Conservation (phyloP, 1,140 invertebrate genomes). For the Ceratoteleas bidentatus region DNA sequence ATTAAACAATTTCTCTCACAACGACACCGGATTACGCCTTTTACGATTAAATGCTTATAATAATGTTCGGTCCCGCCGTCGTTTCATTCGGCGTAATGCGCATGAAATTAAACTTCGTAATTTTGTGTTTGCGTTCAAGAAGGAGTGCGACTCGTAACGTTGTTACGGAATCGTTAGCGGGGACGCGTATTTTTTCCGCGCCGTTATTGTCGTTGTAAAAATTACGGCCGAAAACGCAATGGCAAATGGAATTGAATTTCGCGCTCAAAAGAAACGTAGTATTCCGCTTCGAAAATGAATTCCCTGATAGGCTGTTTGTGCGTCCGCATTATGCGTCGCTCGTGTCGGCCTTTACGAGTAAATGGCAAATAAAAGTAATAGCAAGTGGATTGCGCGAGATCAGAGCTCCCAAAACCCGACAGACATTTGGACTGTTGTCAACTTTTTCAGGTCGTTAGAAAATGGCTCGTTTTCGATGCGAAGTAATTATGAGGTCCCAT, state of each 20-base stretch:
- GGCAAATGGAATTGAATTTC: not conserved
- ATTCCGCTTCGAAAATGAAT: not conserved
- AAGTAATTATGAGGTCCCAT: conserved; percentile 47
- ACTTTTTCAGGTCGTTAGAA: conserved; percentile 25
- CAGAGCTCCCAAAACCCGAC: not conserved
- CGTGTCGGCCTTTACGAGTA: not conserved
- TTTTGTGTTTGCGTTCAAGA: not conserved
- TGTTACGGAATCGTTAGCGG: conserved; percentile 8
- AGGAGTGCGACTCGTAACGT: conserved; percentile 2
- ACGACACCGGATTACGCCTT: conserved; percentile 4
- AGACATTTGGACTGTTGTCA: conserved; percentile 13
- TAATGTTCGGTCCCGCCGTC: conserved; percentile 15
- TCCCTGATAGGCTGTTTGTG: conserved; percentile 3
- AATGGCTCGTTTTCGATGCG: conserved; percentile 16
- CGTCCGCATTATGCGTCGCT: not conserved
- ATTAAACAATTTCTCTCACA: conserved; percentile 33
- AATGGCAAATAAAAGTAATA: conserved; percentile 9
- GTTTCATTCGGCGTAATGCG: conserved; percentile 12
- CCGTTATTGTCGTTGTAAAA: not conserved
- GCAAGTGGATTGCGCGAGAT: not conserved
- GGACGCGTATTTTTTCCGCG: conserved; percentile 3
- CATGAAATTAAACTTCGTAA: conserved; percentile 26
- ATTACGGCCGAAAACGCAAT: not conserved
- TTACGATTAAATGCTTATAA: conserved; percentile 34
- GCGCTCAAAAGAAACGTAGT: conserved; percentile 2